Percentiles rank a stretch among this genome's conserved stretches.
These are phyloP conservation scores for Hystrix cristata DNA, from an alignment of 2,113 vertebrate species.

Conservation along the genomic window DNA sequence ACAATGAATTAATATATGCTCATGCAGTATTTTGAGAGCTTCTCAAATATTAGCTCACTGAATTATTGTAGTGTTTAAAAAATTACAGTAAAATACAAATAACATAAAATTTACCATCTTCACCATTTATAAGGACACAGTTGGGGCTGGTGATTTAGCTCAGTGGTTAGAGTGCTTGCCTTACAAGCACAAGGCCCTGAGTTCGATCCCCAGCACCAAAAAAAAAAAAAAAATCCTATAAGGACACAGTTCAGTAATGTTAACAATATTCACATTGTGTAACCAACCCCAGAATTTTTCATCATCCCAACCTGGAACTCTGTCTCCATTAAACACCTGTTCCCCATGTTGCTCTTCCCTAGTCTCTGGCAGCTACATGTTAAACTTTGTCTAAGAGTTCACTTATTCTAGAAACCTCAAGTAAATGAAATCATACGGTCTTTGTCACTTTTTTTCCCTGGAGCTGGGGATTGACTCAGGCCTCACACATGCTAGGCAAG, in stretches of 20 bases:
- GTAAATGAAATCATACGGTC: not conserved
- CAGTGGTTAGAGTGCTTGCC: too few relatives aligned
- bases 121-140: not conserved
- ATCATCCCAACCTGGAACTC: not conserved
- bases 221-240: too few relatives aligned
- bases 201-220: too few relatives aligned
- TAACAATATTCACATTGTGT: not conserved
- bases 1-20: not conserved
- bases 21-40: not conserved
- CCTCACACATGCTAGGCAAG: not conserved
- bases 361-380: not conserved
- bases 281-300: not conserved
- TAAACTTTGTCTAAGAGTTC: not conserved
- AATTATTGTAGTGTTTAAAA: not conserved
- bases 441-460: not conserved
- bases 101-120: not conserved
- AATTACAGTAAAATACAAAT: not conserved
- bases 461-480: not conserved
- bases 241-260: not conserved
- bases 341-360: rapidly evolving
- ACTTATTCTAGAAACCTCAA: not conserved
- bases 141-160: too few relatives aligned
- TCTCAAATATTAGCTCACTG: not conserved
- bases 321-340: not conserved
- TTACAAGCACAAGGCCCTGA: too few relatives aligned